Evolutionary conservation across 2,113 vertebrate species (phyloP), one percentile per base, ranked within the genome.

Genomic region (Hydrolagus affinis): DNA sequence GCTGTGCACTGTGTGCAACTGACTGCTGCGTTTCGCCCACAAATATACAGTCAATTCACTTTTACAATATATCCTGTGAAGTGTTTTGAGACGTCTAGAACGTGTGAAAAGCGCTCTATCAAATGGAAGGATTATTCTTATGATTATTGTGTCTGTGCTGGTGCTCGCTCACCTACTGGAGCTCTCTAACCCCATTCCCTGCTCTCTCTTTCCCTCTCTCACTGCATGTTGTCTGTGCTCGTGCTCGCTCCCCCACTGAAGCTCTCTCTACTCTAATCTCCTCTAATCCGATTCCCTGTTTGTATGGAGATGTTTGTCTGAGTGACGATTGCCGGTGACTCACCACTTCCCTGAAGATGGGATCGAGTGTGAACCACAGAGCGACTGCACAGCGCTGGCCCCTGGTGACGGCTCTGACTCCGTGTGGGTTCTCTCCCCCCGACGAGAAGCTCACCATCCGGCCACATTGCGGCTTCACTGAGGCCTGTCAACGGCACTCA

Each of bases 361-460:
- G 98, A 86, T 98, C 94, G 86, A 98, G 86, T 21, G 98, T 99
- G 89, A 99, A 99, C 97, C 97, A 98, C 70, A 98, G 89, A 0
- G 98, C 97, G 76, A 98, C 95, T 0, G 97, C 98, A 0, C 98
- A 99, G 0, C 97, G 89, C 92, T 97, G 97, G 17, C 97, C 98
- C 14, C 89, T 94, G 87, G 98, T 99, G 86, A 99, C 96, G 0
- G 97, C 97, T 88, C 94, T 97, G 85, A 99, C 98, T 0, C 97
- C 97, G 0, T 98, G 97, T 0, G 97, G 98, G 87, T 99, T 99
- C 92, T 99, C 98, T 0, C 97, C 96, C 0, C 98, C 98, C 0
- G 97, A 98, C 0, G 98, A 98, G 89, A 99, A 99, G 88, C 97
- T 96, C 88, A 99, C 93, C 96, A 99, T 94, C 0, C 97, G 91